Evolutionary conservation across 2,113 vertebrate genomes (phyloP).

Genomic region (Fulica atra): DNA sequence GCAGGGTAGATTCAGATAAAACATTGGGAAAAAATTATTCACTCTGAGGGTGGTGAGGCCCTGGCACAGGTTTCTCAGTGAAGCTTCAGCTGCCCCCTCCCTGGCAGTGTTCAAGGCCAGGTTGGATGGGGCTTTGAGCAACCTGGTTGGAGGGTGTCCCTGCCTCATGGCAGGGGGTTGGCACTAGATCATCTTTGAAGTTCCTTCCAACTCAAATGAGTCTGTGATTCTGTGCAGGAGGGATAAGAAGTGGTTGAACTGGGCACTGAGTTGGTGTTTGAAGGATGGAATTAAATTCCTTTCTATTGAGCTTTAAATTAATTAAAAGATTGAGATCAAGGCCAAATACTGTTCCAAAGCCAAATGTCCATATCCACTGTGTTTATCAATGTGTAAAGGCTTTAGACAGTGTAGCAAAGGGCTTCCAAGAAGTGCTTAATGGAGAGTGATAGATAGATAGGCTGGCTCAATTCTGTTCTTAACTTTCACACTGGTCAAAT

Average conservation of each 20-base stretch:
- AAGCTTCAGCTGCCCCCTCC: no score
- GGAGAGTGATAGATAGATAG: neutral
- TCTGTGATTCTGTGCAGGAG: neutral
- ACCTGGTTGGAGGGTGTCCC: no score
- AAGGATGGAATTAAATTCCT: neutral
- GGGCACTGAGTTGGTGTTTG: neutral
- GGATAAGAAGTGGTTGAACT: neutral
- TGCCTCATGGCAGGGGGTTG: no score
- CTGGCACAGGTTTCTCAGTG: no score
- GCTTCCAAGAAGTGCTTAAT: neutral
- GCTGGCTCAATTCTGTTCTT: neutral
- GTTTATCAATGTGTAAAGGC: neutral
- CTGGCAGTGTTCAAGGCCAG: no score
- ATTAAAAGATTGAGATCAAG: neutral
- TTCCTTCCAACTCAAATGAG: no score
- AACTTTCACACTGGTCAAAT: neutral
- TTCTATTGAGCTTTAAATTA: neutral
- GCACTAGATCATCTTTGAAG: no score
- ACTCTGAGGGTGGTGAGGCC: no score
- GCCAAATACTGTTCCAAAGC: neutral
- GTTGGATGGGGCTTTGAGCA: no score
- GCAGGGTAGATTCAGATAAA: no score
- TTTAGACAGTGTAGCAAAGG: neutral
- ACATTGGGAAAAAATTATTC: no score
- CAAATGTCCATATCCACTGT: neutral